phyloP scores from a whole-genome alignment of 2,113 vertebrate genomes.

The Helogale parvula region DNA sequence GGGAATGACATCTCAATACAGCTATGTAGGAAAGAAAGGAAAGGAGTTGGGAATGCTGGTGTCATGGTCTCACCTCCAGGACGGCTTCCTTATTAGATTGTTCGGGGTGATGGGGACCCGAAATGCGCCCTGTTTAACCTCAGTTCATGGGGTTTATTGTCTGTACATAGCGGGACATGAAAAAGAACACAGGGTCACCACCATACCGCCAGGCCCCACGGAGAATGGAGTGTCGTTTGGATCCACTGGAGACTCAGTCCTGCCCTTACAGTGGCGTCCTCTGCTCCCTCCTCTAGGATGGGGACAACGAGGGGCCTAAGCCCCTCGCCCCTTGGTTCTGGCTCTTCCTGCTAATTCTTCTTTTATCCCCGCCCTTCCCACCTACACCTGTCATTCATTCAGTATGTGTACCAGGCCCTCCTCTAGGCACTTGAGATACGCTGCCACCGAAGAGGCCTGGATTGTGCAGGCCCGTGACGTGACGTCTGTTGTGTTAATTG shows the following conservation, averaged over 20 bases:
- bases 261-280: rapidly evolving
- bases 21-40: background rate
- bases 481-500: background rate
- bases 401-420: background rate
- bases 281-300: background rate
- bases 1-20: background rate
- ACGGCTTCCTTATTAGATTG: background rate
- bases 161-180: background rate
- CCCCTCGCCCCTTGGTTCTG: no score
- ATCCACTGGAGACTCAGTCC: background rate
- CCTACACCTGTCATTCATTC: background rate
- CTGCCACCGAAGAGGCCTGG: background rate
- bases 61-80: background rate
- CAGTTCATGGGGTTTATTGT: background rate
- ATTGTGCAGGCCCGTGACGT: background rate
- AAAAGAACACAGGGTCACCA: background rate
- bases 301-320: rapidly evolving
- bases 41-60: background rate
- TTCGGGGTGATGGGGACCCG: background rate
- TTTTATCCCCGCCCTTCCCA: background rate
- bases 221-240: background rate
- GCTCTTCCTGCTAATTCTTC: background rate
- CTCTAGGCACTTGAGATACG: background rate
- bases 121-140: background rate
- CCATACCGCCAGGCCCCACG: background rate